These are phyloP conservation scores for Rotaria macrura DNA, from an alignment of 2,888 invertebrate species.

Conservation along the genomic window DNA sequence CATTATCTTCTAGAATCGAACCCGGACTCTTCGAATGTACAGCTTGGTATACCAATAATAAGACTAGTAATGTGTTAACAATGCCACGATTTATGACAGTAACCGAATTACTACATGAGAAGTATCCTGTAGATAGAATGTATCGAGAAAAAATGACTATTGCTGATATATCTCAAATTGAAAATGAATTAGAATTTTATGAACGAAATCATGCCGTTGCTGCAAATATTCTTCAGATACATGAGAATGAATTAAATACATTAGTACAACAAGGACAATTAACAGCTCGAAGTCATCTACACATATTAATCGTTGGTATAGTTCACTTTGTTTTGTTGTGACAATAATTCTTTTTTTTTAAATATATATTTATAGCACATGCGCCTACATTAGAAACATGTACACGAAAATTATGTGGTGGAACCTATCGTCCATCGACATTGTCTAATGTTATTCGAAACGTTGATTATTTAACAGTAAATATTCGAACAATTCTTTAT, in stretches of 20 bases:
- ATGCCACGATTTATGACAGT: conserved; percentile 67
- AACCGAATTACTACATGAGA: conserved; percentile 61
- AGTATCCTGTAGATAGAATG: conserved; percentile 60
- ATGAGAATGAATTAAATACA: neutral
- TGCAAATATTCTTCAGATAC: neutral
- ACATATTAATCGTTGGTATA: conserved; percentile 15
- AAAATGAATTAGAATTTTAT: neutral
- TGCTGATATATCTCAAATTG: neutral
- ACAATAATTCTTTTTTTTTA: neutral
- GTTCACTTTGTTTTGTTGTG: neutral
- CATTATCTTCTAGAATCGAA: conserved; percentile 56
- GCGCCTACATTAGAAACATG: conserved; percentile 77
- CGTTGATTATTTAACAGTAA: neutral
- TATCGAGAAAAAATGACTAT: neutral
- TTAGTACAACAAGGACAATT: neutral
- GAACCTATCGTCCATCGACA: conserved; percentile 54
- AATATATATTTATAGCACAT: conserved; percentile 61
- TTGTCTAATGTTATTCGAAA: neutral
- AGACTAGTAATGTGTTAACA: conserved; percentile 49
- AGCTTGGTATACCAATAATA: conserved; percentile 63
- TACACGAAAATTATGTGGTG: conserved; percentile 64
- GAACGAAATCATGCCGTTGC: neutral
- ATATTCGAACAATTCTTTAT: too few species aligned
- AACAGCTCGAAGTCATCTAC: neutral
- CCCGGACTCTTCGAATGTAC: conserved; percentile 86